Evolutionary conservation across 2,797 vertebrate genomes (phyloP).

Genomic region (Falco naumanni): DNA sequence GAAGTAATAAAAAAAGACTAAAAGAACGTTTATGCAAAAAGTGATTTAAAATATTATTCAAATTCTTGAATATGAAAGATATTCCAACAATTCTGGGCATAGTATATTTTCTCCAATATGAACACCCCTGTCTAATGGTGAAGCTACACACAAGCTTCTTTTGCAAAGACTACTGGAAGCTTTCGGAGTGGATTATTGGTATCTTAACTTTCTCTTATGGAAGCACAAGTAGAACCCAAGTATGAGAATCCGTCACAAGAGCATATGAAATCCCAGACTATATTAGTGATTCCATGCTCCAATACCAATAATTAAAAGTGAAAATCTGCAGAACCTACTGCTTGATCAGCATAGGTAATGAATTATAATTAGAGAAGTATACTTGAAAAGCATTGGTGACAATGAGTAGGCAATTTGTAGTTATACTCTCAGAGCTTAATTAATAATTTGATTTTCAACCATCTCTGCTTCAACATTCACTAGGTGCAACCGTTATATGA

Average conservation of each 20-base stretch:
- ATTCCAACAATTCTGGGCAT: background rate
- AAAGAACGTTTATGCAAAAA: background rate
- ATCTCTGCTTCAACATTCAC: background rate
- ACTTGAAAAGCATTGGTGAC: slow-evolving; percentile 41
- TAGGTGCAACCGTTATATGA: background rate
- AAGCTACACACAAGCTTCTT: background rate
- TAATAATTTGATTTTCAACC: background rate
- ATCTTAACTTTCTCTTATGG: background rate
- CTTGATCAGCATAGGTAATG: slow-evolving; percentile 44
- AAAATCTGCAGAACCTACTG: background rate
- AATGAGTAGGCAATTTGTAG: slow-evolving; percentile 41
- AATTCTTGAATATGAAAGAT: background rate
- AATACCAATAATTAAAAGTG: slow-evolving; percentile 41
- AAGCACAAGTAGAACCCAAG: background rate
- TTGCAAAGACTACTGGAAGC: background rate
- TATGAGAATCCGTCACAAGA: slow-evolving; percentile 3
- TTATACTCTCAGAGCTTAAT: slow-evolving; percentile 23
- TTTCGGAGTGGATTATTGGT: background rate
- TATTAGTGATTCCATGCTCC: slow-evolving; percentile 24
- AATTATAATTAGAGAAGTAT: slow-evolving; percentile 46
- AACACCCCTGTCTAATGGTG: background rate
- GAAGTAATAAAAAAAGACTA: background rate
- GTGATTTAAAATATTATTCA: background rate
- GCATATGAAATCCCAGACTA: slow-evolving; percentile 43
- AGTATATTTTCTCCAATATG: background rate